Evolutionary conservation across 1,140 invertebrate species (phyloP).

Genomic region (Metopolophium dirhodum): DNA sequence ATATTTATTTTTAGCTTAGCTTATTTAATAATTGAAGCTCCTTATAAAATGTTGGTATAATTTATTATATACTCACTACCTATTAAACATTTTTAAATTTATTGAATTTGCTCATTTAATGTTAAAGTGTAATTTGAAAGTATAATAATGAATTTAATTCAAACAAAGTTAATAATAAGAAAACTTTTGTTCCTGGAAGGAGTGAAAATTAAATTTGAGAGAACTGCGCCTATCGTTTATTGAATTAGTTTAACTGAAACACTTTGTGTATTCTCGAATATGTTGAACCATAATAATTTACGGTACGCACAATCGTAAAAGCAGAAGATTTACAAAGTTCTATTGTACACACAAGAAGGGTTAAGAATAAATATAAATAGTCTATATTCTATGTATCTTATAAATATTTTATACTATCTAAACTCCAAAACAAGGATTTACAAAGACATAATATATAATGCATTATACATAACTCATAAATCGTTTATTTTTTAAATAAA

Average conservation of each 20-base stretch:
- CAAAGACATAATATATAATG: background rate
- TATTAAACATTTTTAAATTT: constrained; percentile 35
- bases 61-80: background rate
- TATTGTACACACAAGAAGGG: constrained; percentile 22
- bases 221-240: constrained; percentile 41
- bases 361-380: constrained; percentile 11
- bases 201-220: constrained; percentile 52
- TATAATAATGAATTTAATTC: constrained; percentile 48
- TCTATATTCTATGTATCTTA: background rate
- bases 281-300: constrained; percentile 43
- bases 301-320: background rate
- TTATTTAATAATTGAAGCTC: background rate
- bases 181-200: constrained; percentile 31
- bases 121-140: constrained; percentile 29
- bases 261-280: constrained; percentile 52
- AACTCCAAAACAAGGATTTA: background rate
- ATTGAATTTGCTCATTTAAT: constrained; percentile 30
- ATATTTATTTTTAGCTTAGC: background rate
- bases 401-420: background rate
- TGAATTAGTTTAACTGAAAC: constrained; percentile 48
- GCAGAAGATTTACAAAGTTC: constrained; percentile 12
- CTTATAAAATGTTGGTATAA: constrained; percentile 10
- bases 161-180: constrained; percentile 54
- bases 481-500: constrained; percentile 11
- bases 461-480: background rate